phyloP scores from a whole-genome alignment of 2,113 vertebrate genomes.

The Addax nasomaculatus region DNA sequence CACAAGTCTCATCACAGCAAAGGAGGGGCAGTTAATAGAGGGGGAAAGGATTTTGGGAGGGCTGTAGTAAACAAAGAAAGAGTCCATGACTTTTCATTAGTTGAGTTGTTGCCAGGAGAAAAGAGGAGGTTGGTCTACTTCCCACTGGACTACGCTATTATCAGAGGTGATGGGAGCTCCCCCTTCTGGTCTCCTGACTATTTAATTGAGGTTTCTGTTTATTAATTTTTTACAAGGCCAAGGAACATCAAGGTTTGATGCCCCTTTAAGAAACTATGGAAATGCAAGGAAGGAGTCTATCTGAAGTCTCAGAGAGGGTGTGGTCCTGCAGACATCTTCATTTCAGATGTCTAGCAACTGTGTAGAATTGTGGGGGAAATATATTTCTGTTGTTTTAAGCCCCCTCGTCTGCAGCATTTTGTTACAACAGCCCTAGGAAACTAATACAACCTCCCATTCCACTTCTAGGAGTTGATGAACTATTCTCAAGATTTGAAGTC shows the following conservation, averaged over 20 bases:
- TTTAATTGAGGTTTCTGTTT: not conserved
- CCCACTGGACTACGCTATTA: fast-evolving
- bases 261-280: not conserved
- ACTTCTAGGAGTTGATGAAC: not conserved
- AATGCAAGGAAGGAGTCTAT: not conserved
- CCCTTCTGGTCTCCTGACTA: not conserved
- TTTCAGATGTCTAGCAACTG: not conserved
- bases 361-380: not conserved
- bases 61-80: not conserved
- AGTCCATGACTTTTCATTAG: not conserved
- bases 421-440: not conserved
- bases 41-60: not conserved
- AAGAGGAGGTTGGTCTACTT: not conserved
- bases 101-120: not conserved
- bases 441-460: not conserved
- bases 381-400: not conserved
- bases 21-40: not conserved
- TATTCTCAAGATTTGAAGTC: not conserved
- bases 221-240: not conserved
- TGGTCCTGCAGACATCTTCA: not conserved
- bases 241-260: not conserved
- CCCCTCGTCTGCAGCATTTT: not conserved
- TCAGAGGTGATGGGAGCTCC: not conserved
- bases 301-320: not conserved
- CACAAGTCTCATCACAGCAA: not conserved